These are phyloP conservation scores for Drosophila kanapiae DNA, from an alignment of 1,140 invertebrate species.

Conservation along the genomic window DNA sequence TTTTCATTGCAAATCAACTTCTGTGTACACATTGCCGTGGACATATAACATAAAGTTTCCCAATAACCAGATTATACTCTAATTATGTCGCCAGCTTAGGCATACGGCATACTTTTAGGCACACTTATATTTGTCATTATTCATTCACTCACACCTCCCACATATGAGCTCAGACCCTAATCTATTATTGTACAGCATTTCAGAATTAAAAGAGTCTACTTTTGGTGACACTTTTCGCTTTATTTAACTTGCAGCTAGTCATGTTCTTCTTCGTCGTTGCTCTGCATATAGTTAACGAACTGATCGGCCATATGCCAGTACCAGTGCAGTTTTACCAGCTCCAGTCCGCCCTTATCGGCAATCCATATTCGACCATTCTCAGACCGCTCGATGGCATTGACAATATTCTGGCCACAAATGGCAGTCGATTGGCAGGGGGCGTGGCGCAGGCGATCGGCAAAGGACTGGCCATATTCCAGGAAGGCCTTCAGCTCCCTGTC, in stretches of 20 bases:
- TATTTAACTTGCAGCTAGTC: constrained; percentile 23
- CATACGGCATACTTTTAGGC: constrained; percentile 62
- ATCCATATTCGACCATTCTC: constrained; percentile 82
- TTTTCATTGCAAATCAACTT: not conserved
- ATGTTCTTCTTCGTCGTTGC: constrained; percentile 46
- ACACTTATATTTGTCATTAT: constrained; percentile 21
- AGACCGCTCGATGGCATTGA: constrained; percentile 70
- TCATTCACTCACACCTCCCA: constrained; percentile 39
- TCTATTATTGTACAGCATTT: not conserved
- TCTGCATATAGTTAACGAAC: constrained; percentile 68
- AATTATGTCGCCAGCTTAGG: constrained; percentile 2
- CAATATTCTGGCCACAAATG: constrained; percentile 72
- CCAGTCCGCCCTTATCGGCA: constrained; percentile 70
- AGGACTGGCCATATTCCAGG: constrained; percentile 68
- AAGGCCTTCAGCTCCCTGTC: constrained; percentile 64
- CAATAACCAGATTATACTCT: not conserved
- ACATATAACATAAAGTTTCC: too few relatives aligned
- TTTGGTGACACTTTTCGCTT: constrained; percentile 22
- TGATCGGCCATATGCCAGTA: constrained; percentile 81
- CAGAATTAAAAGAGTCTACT: constrained; percentile 42
- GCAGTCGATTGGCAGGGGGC: constrained; percentile 71
- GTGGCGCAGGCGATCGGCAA: constrained; percentile 71
- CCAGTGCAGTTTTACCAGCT: constrained; percentile 68
- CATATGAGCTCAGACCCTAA: not conserved
- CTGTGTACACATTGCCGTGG: not conserved